Conservation (phyloP, 2,113 vertebrate species). For the Sarotherodon lohbergeri region DNA sequence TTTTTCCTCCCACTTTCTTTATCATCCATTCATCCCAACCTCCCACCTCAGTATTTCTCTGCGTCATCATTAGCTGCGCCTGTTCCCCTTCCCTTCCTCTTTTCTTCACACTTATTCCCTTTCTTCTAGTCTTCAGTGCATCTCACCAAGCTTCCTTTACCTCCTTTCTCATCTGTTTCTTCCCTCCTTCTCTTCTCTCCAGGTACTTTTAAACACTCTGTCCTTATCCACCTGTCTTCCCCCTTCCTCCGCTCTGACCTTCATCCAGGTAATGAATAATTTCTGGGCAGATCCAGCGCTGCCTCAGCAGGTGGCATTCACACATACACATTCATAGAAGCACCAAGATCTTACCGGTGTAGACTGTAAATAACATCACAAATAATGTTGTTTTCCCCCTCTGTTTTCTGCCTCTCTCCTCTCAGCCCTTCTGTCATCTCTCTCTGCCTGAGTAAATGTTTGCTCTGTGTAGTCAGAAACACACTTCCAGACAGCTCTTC, state of each 20-base stretch:
- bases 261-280: constrained; percentile 39
- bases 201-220: neutral
- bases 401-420: neutral
- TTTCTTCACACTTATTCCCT: neutral
- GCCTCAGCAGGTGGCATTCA: constrained; percentile 28
- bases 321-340: neutral
- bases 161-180: constrained; percentile 2
- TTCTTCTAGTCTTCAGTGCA: neutral
- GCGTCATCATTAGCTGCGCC: neutral
- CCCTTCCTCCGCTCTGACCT: neutral
- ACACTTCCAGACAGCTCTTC: neutral
- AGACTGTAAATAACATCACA: constrained; percentile 20
- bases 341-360: neutral
- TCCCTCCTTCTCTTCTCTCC: neutral
- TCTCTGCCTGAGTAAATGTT: constrained; percentile 30
- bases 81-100: neutral
- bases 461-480: neutral
- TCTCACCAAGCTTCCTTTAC: neutral
- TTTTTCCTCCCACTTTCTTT: neutral
- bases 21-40: neutral
- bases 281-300: constrained; percentile 2
- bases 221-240: neutral
- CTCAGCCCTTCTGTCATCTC: neutral
- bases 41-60: neutral
- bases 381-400: neutral